Evolutionary conservation across 2,888 invertebrate genomes (phyloP).

Genomic region (Eucera pruinosa): DNA sequence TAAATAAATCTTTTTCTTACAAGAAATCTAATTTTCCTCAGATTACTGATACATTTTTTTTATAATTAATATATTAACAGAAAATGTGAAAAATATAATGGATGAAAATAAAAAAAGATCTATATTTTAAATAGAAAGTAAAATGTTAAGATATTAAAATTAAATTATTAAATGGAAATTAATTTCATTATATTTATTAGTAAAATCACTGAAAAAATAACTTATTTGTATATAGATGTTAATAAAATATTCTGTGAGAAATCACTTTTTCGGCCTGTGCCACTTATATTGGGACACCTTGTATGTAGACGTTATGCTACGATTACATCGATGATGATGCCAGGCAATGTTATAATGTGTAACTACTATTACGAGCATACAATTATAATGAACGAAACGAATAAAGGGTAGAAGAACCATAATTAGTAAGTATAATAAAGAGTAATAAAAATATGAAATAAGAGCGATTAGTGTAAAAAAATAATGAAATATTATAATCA

Average conservation of each 20-base stretch:
- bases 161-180: too few species aligned
- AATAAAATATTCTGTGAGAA: neutral
- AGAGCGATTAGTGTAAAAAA: slow-evolving; percentile 57
- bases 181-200: too few species aligned
- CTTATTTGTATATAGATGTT: too few species aligned
- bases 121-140: too few species aligned
- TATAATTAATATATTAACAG: neutral
- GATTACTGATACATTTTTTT: too few species aligned
- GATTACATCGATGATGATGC: slow-evolving; percentile 34
- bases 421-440: slow-evolving; percentile 33
- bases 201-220: too few species aligned
- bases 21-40: too few species aligned
- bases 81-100: too few species aligned
- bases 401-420: slow-evolving; percentile 21
- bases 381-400: slow-evolving; percentile 25
- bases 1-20: neutral
- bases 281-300: slow-evolving; percentile 16
- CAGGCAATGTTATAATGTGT: slow-evolving; percentile 23
- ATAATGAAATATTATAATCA: slow-evolving; percentile 67
- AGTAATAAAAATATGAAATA: slow-evolving; percentile 61
- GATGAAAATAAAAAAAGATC: too few species aligned
- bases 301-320: slow-evolving; percentile 50
- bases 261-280: neutral
- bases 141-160: too few species aligned
- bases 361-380: slow-evolving; percentile 16